Evolutionary conservation across 92 coral and sea anemone genomes (phyloP), one percentile per base, ranked within the genome.

Genomic region (Porites divaricata): DNA sequence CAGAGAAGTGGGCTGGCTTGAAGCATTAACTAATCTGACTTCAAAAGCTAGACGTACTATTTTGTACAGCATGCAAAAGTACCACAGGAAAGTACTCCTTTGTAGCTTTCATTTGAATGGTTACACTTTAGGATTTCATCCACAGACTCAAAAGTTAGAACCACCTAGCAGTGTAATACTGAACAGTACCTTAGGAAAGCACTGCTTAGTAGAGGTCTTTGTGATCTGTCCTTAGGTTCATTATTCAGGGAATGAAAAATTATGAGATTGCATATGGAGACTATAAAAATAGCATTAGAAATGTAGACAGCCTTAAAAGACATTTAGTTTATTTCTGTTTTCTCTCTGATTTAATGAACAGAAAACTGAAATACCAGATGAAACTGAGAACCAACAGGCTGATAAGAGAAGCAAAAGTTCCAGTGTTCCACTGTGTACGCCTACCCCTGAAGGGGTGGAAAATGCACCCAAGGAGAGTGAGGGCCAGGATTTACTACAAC

Each of bases 341-440:
- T 11, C 16, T 4, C 4, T 41, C 14, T 69, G 41, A 16, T 66
- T 67, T 49, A 69, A 69, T 41, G 67, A 2, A 15, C 35, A 80
- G 76, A 54, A 52, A 12, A 19, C 1, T 45, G 76, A 80, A 57
- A 69, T 9, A 51, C 85, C 78, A 35, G 77, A 35, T 14, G 70
- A 82, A 7, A 21, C 86, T 45, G 78, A 72, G 58, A 72, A 15
- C 14, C 85, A 45, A 23, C 63, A 72, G 51, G 51, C 26, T 53
- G 56, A 70, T 10, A 67, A 52, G 10, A 67, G 26, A n/a, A 57
- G 72, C 16, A 73, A 16, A 28, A 12, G 13, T 0, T 68, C 75
- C 26, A 70, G 70, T 50, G 71, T 82, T 2, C 79, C 86, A 6
- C 61, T 79, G 2, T 72, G 79, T 59, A 61, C 72, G 16, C 86